Percentiles rank a stretch among this genome's conserved stretches.
phyloP scores from a whole-genome alignment of 2,113 vertebrate species.

The Cinclus cinclus region DNA sequence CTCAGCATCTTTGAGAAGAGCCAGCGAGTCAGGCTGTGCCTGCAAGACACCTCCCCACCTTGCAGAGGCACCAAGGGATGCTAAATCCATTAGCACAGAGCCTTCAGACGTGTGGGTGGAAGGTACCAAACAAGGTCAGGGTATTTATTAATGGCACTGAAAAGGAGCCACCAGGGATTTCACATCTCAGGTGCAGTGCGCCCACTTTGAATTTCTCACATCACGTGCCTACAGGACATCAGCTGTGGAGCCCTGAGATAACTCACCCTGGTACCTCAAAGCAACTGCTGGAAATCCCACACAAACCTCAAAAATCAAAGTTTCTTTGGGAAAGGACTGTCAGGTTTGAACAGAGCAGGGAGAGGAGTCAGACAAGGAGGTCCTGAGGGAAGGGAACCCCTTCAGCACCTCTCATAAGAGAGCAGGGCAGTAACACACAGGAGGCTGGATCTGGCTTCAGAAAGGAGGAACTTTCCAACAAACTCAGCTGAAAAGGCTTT shows the following conservation, averaged over 20 bases:
- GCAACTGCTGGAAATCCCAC: background rate
- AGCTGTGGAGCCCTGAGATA: background rate
- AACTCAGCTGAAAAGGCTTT: background rate
- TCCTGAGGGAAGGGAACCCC: background rate
- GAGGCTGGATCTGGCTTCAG: background rate
- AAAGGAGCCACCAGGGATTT: background rate
- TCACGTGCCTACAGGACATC: background rate
- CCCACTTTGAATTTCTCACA: background rate
- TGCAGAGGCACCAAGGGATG: background rate
- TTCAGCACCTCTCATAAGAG: background rate
- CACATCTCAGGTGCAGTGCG: background rate
- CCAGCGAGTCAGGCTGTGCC: background rate
- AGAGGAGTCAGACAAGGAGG: background rate
- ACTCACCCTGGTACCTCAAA: background rate
- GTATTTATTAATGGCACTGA: background rate
- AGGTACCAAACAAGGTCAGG: slow-evolving; percentile 32
- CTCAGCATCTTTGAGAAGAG: slow-evolving; percentile 37
- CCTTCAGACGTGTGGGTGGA: slow-evolving; percentile 32
- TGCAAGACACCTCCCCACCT: background rate
- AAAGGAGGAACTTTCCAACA: background rate
- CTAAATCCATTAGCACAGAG: background rate
- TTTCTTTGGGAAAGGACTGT: background rate
- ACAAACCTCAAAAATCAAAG: background rate
- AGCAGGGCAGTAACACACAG: background rate
- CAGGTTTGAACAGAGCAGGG: background rate